Conservation (phyloP, 2,888 invertebrate genomes). For the Polymixis lichenea region DNA sequence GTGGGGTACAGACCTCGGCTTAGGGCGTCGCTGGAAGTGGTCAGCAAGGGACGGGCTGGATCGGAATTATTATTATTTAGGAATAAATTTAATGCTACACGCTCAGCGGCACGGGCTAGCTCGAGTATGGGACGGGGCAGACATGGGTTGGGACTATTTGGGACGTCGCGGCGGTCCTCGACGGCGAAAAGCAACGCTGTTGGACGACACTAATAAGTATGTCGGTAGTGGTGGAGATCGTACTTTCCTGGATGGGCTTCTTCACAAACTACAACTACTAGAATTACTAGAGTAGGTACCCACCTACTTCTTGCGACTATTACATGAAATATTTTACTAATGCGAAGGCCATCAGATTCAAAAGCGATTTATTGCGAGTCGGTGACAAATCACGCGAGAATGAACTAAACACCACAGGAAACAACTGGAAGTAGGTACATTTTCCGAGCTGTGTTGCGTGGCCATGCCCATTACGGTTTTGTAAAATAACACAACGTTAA, state of each 20-base stretch:
- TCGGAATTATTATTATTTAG: no score
- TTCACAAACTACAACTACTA: not conserved
- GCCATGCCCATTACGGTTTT: constrained; percentile 21
- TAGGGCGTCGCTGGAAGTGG: no score
- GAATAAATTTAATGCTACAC: no score
- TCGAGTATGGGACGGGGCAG: no score
- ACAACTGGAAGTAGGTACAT: constrained; percentile 5
- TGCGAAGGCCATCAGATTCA: constrained; percentile 7
- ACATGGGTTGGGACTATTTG: no score
- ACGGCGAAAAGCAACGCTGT: not conserved
- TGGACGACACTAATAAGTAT: not conserved
- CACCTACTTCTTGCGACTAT: not conserved
- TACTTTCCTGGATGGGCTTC: not conserved
- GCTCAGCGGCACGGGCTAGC: no score
- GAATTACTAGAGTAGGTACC: not conserved
- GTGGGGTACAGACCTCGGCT: no score
- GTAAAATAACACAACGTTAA: constrained; percentile 16
- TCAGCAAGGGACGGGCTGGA: no score
- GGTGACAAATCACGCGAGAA: constrained; percentile 33
- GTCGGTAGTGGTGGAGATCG: not conserved
- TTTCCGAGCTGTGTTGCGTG: constrained; percentile 27
- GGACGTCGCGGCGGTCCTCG: no score
- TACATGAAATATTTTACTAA: constrained; percentile 1
- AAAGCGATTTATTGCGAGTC: constrained; percentile 15
- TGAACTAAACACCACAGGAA: not conserved